phyloP scores from a whole-genome alignment of 2,888 invertebrate genomes.

The Caenorhabditis sp. region DNA sequence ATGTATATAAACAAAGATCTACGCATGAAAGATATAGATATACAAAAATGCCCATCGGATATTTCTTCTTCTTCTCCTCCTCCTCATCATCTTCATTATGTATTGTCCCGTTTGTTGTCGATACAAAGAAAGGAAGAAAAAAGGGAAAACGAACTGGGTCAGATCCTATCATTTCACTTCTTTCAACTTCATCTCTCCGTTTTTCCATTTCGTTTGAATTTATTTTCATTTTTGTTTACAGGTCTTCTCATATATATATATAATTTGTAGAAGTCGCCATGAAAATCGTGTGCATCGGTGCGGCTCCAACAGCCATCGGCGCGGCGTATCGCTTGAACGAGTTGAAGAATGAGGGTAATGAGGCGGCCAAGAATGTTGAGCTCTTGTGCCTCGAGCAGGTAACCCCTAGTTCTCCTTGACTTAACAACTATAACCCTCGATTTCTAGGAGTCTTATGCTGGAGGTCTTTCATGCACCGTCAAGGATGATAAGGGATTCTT shows the following conservation, averaged over 20 bases:
- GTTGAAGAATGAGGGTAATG: conserved; percentile 51
- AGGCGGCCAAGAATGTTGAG: conserved; percentile 59
- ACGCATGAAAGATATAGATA: too few species aligned
- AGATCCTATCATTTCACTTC: too few species aligned
- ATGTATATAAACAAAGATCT: too few species aligned
- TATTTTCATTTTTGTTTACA: background rate
- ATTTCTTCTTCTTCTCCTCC: too few species aligned
- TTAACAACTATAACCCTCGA: background rate
- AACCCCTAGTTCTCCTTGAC: background rate
- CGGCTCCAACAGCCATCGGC: conserved; percentile 70
- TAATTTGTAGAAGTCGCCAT: too few species aligned
- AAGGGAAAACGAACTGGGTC: too few species aligned
- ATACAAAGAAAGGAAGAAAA: too few species aligned
- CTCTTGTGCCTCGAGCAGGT: conserved; percentile 65
- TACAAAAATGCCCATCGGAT: too few species aligned
- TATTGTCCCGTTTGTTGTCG: too few species aligned
- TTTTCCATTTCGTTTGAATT: background rate
- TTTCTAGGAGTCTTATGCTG: conserved; percentile 41
- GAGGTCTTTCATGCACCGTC: conserved; percentile 68
- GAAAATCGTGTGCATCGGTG: conserved; percentile 63
- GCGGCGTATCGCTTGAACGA: conserved; percentile 69
- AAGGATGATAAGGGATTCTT: conserved; percentile 69
- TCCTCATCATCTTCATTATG: too few species aligned
- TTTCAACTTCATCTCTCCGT: background rate
- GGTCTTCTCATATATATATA: background rate